Evolutionary conservation across 2,797 vertebrate genomes (phyloP).

Genomic region (Varecia variegata): DNA sequence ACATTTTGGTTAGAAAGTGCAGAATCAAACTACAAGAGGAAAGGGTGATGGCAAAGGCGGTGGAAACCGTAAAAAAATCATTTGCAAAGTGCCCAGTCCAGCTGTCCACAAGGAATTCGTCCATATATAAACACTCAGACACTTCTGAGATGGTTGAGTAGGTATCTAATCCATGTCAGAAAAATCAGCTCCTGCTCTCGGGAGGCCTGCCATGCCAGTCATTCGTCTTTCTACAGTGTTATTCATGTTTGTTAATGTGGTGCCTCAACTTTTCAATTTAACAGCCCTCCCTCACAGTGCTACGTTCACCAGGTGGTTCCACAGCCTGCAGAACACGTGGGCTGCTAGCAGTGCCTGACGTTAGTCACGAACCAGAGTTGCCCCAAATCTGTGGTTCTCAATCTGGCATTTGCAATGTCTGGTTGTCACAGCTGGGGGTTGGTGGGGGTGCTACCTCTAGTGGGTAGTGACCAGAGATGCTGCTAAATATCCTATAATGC

Average conservation of each 20-base stretch:
- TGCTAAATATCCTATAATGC: background rate
- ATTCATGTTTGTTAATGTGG: background rate
- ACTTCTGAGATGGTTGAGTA: background rate
- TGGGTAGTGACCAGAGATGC: background rate
- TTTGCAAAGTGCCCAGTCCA: background rate
- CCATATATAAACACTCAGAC: background rate
- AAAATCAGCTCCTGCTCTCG: background rate
- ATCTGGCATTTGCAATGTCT: background rate
- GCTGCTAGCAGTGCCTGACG: background rate
- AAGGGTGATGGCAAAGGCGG: background rate
- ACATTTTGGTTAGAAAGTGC: background rate
- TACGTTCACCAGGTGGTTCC: background rate
- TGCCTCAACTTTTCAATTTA: background rate
- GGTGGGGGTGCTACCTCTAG: no score
- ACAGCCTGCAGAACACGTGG: background rate
- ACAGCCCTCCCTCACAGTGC: background rate
- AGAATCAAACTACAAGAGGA: background rate
- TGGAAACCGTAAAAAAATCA: background rate
- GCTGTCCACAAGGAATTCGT: background rate
- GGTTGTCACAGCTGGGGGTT: background rate
- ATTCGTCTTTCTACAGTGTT: background rate
- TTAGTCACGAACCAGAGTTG: background rate
- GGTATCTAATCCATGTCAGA: background rate
- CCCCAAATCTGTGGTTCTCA: background rate
- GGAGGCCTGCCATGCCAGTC: background rate